Evolutionary conservation across 1,140 invertebrate genomes (phyloP), one percentile per base, ranked within the genome.

Genomic region (Aphis gossypii): DNA sequence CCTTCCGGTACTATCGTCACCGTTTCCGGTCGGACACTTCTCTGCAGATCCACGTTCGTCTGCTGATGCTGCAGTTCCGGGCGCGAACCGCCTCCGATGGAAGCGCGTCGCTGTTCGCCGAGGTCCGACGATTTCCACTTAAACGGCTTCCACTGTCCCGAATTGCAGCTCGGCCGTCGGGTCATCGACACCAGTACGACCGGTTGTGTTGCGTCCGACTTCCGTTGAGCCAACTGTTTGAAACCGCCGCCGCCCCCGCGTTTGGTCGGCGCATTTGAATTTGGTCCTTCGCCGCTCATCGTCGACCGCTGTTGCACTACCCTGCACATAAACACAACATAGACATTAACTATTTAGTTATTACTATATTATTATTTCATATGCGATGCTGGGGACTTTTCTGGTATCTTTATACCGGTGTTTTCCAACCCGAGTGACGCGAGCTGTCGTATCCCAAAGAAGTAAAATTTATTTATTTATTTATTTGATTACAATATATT

Each of bases 71-170:
- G 88, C n/a, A 2, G 88, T 41, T 84, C 38, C 7, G 21, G 25
- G 23, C 14, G 84, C 41, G 23, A 5, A 2, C 35, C 5, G 20
- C 9, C 14, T 56, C 14, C 23, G 38, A 25, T 6, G 38, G 54
- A 18, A 60, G 54, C 89, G 38, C 35, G 87, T 4, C 44, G 54
- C 6, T 56, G 88, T 90, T 90, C 88, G 60, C 76, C 35, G 44
- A 7, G 4, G 44, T 92, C 35, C 38, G 94, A 90, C 18, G 94
- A 93, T 86, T 94, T 94, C 94, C 94, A 94, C 21, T 94, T 94
- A 11, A 94, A 94, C 46, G 93, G 94, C 54, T 94, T 94, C 94
- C 94, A 94, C 51, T 94, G 94, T 14, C 83, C 93, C 23, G 94
- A 94, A 54, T 88, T 92, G 86, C n/a, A 90, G 83, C 94, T 94